Evolutionary conservation across 1,140 invertebrate species (phyloP).

Genomic region (Drosophila ogumai): DNA sequence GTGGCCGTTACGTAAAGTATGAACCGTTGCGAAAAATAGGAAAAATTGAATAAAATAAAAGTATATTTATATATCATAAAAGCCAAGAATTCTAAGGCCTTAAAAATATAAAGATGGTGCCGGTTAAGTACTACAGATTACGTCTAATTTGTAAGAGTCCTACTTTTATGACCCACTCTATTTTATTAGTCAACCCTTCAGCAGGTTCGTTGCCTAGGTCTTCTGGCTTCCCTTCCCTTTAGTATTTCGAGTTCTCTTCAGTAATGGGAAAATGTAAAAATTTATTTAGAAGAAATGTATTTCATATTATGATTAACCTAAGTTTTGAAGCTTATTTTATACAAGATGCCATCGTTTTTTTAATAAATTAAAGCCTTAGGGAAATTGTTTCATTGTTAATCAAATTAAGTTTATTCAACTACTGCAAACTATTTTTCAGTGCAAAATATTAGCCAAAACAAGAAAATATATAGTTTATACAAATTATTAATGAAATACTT

Average conservation of each 20-base stretch:
- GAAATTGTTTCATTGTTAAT: not conserved
- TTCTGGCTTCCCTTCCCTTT: not conserved
- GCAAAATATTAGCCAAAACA: not conserved
- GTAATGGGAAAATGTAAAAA: too few species aligned
- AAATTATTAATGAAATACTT: too few species aligned
- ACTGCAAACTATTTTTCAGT: not conserved
- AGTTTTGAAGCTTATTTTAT: too few species aligned
- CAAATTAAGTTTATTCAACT: not conserved
- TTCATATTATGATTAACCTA: not conserved
- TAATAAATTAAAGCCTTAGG: not conserved
- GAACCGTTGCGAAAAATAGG: not conserved
- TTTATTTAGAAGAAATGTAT: not conserved
- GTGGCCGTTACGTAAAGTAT: not conserved
- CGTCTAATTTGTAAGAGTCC: not conserved
- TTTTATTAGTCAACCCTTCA: not conserved
- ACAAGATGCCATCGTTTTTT: not conserved
- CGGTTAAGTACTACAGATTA: not conserved
- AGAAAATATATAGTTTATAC: not conserved
- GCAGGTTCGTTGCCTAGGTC: not conserved
- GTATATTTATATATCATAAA: too few species aligned
- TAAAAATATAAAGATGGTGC: not conserved
- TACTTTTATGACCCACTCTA: conserved; percentile 9
- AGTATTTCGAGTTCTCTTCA: not conserved
- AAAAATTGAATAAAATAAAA: not conserved
- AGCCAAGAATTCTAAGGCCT: too few species aligned